Evolutionary conservation across 2,113 vertebrate genomes (phyloP).

Genomic region (Dinomys branickii): DNA sequence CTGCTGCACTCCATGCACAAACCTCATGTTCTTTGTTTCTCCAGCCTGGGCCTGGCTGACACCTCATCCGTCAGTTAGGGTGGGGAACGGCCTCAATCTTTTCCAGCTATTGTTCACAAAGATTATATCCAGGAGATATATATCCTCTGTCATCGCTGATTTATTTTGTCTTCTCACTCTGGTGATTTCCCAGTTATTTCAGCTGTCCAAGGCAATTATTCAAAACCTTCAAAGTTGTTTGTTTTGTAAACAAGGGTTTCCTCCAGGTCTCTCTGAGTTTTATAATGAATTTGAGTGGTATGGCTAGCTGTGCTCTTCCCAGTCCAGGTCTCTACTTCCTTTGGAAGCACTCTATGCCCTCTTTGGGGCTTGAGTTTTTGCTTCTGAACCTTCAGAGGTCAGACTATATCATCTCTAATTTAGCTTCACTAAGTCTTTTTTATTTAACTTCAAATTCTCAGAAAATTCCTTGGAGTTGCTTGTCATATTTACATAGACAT

Average conservation of each 20-base stretch:
- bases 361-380: background rate
- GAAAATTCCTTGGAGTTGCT: conserved; percentile 21
- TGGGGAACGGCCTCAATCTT: conserved; percentile 71
- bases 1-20: background rate
- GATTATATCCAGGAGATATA: conserved; percentile 74
- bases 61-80: conserved; percentile 70
- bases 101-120: conserved; percentile 76
- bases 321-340: background rate
- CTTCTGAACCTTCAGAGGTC: background rate
- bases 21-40: conserved; percentile 54
- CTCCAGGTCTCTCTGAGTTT: conserved; percentile 50
- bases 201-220: conserved; percentile 72
- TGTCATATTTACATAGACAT: background rate
- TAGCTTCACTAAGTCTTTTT: background rate
- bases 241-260: conserved; percentile 63
- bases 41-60: conserved; percentile 34
- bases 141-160: conserved; percentile 75
- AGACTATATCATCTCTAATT: background rate
- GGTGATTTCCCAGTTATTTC: conserved; percentile 74
- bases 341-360: background rate
- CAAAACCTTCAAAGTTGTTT: conserved; percentile 60
- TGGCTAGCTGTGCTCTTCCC: background rate
- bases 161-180: conserved; percentile 74
- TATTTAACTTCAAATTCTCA: background rate
- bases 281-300: background rate